Evolutionary conservation across 2,797 vertebrate species (phyloP).

Genomic region (Strix occidentalis): DNA sequence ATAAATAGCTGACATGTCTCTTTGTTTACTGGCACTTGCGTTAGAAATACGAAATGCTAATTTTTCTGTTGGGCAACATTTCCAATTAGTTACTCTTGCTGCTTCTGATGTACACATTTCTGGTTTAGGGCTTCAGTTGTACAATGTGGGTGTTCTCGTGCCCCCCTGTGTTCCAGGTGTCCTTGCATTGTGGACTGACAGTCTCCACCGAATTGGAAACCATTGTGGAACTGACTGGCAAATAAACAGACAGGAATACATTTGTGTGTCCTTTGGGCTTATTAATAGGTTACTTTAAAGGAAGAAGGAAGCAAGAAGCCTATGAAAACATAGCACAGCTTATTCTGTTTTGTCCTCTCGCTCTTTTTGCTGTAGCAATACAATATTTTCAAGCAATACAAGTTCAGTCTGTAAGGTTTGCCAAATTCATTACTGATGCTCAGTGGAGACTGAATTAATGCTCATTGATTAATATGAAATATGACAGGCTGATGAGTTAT

Average conservation of each 20-base stretch:
- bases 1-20: background rate
- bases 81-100: background rate
- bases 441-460: conserved; percentile 4
- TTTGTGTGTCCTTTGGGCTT: conserved; percentile 5
- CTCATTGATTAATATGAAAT: conserved; percentile 17
- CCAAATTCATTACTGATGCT: conserved; percentile 17
- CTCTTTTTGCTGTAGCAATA: background rate
- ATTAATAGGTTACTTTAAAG: background rate
- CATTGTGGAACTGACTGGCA: background rate
- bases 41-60: conserved; percentile 23
- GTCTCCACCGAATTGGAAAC: background rate
- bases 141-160: background rate
- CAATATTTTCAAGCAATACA: background rate
- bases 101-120: background rate
- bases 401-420: no score
- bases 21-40: background rate
- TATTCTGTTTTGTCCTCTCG: background rate
- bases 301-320: background rate
- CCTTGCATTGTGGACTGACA: background rate
- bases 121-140: background rate
- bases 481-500: background rate
- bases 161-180: background rate
- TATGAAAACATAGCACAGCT: background rate
- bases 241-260: background rate
- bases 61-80: background rate